Conservation (phyloP, 2,888 invertebrate species). For the Drosophila atripex region DNA sequence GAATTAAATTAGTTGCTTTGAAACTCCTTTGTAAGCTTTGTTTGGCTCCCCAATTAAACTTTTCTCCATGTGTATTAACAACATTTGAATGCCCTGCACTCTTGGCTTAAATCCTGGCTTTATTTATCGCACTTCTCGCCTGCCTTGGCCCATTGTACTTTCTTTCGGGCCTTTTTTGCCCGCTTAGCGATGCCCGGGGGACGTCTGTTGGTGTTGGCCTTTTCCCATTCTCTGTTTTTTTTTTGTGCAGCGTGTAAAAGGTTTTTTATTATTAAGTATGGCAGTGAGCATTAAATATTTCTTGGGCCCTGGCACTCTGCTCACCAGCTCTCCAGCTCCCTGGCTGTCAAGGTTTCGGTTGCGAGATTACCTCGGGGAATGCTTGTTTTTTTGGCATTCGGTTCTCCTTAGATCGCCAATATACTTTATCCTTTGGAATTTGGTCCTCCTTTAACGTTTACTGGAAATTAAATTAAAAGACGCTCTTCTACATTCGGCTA, state of each 20-base stretch:
- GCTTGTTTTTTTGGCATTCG: not conserved
- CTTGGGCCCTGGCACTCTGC: not conserved
- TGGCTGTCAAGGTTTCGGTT: slow-evolving; percentile 39
- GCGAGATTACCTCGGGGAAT: slow-evolving; percentile 28
- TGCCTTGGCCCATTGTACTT: slow-evolving; percentile 29
- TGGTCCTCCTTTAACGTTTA: not conserved
- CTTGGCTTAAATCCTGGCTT: slow-evolving; percentile 31
- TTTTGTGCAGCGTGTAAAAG: slow-evolving; percentile 31
- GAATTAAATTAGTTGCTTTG: not conserved
- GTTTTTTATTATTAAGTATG: slow-evolving; percentile 57
- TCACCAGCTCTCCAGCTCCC: not conserved
- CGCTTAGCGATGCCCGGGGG: slow-evolving; percentile 48
- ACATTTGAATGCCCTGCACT: slow-evolving; percentile 52
- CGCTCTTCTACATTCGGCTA: slow-evolving; percentile 6
- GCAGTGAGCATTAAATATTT: slow-evolving; percentile 50
- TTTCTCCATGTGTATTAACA: slow-evolving; percentile 1
- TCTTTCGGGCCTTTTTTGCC: slow-evolving; percentile 44
- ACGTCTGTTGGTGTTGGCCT: slow-evolving; percentile 30
- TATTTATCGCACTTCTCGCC: slow-evolving; percentile 61
- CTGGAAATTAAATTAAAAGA: slow-evolving; percentile 25
- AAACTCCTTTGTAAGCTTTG: not conserved
- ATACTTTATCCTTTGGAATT: not conserved
- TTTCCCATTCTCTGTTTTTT: slow-evolving; percentile 23
- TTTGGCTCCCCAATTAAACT: not conserved
- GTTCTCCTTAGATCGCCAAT: not conserved